Percentiles rank a stretch among this genome's conserved stretches.
Evolutionary conservation across 1,140 invertebrate species (phyloP).

Genomic region (Zaprionus ornatus): DNA sequence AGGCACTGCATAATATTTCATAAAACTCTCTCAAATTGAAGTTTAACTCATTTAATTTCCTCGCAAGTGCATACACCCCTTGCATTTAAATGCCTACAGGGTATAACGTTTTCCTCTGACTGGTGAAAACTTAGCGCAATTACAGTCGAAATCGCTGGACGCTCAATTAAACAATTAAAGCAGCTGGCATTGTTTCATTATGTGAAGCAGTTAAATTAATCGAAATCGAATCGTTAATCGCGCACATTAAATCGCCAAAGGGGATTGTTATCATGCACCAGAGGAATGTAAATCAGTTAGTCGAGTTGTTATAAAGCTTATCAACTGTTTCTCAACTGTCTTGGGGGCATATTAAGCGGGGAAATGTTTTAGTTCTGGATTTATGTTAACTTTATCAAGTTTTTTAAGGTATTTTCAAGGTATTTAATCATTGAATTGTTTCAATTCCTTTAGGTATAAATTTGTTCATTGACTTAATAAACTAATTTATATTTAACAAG

Average conservation of each 20-base stretch:
- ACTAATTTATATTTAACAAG: too few relatives aligned
- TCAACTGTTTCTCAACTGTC: neutral
- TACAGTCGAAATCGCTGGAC: slow-evolving; percentile 39
- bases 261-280: neutral
- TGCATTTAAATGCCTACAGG: neutral
- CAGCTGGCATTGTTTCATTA: slow-evolving; percentile 25
- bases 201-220: slow-evolving; percentile 22
- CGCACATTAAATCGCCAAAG: neutral
- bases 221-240: slow-evolving; percentile 1
- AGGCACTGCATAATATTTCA: too few relatives aligned
- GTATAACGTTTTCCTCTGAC: slow-evolving; percentile 24
- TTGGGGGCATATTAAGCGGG: neutral
- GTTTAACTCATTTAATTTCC: neutral
- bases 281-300: neutral
- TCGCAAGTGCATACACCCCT: neutral
- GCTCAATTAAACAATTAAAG: slow-evolving; percentile 64
- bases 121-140: slow-evolving; percentile 55
- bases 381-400: too few relatives aligned
- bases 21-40: too few relatives aligned
- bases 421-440: neutral
- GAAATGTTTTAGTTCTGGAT: too few relatives aligned
- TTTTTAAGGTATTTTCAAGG: too few relatives aligned
- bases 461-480: too few relatives aligned
- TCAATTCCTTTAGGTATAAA: neutral
- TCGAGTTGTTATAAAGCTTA: neutral